Evolutionary conservation across 64 coral and sea anemone species (phyloP), one percentile per base, ranked within the genome.

Genomic region (Actinia equina): DNA sequence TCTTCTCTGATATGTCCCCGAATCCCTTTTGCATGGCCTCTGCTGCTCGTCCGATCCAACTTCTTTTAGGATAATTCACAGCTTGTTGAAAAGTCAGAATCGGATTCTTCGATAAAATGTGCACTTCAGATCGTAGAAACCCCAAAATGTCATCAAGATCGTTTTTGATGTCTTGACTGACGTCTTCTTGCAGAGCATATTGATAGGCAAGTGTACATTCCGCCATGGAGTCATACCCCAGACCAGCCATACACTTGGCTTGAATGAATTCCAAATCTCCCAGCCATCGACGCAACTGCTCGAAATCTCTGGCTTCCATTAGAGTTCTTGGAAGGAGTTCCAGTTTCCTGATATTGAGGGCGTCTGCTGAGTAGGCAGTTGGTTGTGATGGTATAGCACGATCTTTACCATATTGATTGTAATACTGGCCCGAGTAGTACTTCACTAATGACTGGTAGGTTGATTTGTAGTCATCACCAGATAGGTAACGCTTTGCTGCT

Each of bases 191-290:
- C 55, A 63, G 22, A 12, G 89, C 51, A 69, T 59, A 91, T 61
- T 85, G 54, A 18, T 77, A 61, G 5, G 59, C 89, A 55, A 62
- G 23, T 19, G 84, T 86, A 27, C 83, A 74, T 67, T 86, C 89
- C 8, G 89, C 83, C 17, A 91, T 77, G 11, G 85, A 59, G 30
- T 91, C 83, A 82, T 91, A 86, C 25, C 84, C 89, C 84, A 91
- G 74, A 44, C 89, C 89, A 13, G 89, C 89, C 89, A 91, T 91
- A 83, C 89, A 91, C 89, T 91, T 91, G 17, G 89, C 89, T 49
- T 91, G 89, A 49, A 91, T 59, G 41, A 91, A 91, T 19, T 81
- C 85, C 52, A 91, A 82, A 22, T 91, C 89, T 37, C 89, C 89
- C 4, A 91, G 74, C 44, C 56, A 67, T 10, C 84, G 60, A 59